Percentiles rank a stretch among this genome's conserved stretches.
These are phyloP conservation scores for Himalopsyche tibetana DNA, from an alignment of 2,888 invertebrate genomes.

Conservation along the genomic window DNA sequence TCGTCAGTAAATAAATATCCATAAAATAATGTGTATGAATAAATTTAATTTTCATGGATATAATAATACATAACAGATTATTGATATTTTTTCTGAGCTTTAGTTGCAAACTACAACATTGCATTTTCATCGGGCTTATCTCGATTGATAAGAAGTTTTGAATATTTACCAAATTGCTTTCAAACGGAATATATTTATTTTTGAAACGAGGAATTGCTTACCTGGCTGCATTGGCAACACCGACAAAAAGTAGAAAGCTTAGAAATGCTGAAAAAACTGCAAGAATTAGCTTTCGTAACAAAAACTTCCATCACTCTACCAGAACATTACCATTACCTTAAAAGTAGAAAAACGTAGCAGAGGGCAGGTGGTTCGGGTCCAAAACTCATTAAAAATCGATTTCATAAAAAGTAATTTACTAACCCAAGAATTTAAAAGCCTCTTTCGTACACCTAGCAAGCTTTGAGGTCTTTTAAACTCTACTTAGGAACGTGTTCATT, in stretches of 20 bases:
- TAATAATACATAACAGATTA: too few relatives aligned
- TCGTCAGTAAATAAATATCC: too few relatives aligned
- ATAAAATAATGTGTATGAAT: too few relatives aligned
- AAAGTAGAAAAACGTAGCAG: neutral
- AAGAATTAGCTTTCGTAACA: neutral
- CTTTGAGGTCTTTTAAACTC: neutral
- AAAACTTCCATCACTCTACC: neutral
- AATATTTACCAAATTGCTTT: too few relatives aligned
- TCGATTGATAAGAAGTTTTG: too few relatives aligned
- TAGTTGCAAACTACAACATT: too few relatives aligned
- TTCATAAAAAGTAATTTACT: conserved; percentile 42
- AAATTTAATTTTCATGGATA: too few relatives aligned
- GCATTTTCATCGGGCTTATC: too few relatives aligned
- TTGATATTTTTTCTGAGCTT: too few relatives aligned
- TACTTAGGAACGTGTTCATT: conserved; percentile 17
- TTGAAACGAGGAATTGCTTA: too few relatives aligned
- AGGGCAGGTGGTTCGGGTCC: conserved; percentile 34
- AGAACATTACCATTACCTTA: conserved; percentile 16
- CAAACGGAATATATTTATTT: too few relatives aligned
- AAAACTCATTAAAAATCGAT: conserved; percentile 42
- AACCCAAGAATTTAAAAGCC: conserved; percentile 21
- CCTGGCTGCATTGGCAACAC: neutral
- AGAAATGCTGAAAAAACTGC: neutral
- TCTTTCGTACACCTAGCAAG: conserved; percentile 31
- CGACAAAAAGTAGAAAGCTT: neutral